Conservation (phyloP, 2,113 vertebrate species). For the Sapajus apella region DNA sequence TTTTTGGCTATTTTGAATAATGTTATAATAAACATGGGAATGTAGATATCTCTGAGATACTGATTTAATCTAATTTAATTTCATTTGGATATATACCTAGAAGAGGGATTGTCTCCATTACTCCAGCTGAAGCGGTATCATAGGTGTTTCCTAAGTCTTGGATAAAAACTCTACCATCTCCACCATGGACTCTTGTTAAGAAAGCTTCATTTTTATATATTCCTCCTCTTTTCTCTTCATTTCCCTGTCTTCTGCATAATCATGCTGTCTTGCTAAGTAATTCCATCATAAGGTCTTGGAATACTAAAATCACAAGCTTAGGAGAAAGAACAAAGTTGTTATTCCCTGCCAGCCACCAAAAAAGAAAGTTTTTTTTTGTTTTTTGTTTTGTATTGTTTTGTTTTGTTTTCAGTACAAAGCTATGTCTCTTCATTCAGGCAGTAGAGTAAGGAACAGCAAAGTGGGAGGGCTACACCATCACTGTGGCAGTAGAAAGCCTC, state of each 20-base stretch:
- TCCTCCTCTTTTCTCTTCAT: not conserved
- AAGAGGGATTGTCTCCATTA: constrained; percentile 4
- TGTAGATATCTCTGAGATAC: not conserved
- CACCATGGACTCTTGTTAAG: not conserved
- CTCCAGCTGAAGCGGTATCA: constrained; percentile 39
- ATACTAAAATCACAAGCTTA: constrained; percentile 33
- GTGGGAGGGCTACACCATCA: not conserved
- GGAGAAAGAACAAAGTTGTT: constrained; percentile 10
- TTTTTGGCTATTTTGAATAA: not conserved
- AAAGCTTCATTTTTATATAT: constrained; percentile 40
- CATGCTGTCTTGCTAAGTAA: not conserved
- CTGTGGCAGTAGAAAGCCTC: not conserved
- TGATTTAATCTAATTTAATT: not conserved
- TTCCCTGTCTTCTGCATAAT: not conserved
- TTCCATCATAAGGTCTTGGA: constrained; percentile 46
- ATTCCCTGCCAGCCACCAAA: not conserved
- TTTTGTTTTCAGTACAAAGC: not conserved
- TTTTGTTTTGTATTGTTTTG: too few relatives aligned
- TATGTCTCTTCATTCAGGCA: constrained; percentile 59
- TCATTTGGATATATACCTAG: not conserved
- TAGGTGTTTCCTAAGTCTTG: not conserved
- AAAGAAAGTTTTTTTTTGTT: too few relatives aligned
- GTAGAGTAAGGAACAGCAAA: constrained; percentile 48
- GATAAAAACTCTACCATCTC: not conserved
- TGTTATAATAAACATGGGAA: not conserved